phyloP scores from a whole-genome alignment of 2,797 vertebrate genomes.

The Phylloscopus collybita region DNA sequence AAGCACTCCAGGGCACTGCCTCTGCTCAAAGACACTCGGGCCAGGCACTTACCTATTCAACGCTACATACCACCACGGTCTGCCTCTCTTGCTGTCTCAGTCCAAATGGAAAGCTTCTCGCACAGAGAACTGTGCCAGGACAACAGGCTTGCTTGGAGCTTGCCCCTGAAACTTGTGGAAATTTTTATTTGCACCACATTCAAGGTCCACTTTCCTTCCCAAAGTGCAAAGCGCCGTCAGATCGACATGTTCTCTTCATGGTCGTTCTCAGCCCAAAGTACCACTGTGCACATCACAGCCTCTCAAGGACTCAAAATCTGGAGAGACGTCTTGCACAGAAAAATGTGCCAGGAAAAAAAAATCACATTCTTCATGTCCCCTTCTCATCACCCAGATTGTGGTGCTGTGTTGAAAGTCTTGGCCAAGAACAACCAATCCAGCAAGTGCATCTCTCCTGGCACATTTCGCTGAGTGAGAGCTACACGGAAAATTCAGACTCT shows the following conservation, averaged over 20 bases:
- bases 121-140: neutral
- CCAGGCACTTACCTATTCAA: neutral
- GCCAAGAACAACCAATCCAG: neutral
- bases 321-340: neutral
- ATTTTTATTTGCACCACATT: neutral
- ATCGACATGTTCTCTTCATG: neutral
- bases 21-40: neutral
- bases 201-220: neutral
- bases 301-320: neutral
- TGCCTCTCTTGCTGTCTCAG: neutral
- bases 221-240: accelerated
- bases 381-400: neutral
- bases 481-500: neutral
- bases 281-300: neutral
- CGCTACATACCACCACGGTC: neutral
- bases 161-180: neutral
- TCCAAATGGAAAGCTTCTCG: neutral
- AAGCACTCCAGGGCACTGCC: neutral
- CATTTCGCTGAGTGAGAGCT: neutral
- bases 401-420: neutral
- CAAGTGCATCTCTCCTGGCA: neutral
- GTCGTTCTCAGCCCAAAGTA: neutral
- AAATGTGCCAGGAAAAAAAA: neutral
- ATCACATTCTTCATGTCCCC: neutral
- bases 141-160: neutral